phyloP scores from a whole-genome alignment of 2,797 vertebrate genomes.

The Cichlasoma orientale region DNA sequence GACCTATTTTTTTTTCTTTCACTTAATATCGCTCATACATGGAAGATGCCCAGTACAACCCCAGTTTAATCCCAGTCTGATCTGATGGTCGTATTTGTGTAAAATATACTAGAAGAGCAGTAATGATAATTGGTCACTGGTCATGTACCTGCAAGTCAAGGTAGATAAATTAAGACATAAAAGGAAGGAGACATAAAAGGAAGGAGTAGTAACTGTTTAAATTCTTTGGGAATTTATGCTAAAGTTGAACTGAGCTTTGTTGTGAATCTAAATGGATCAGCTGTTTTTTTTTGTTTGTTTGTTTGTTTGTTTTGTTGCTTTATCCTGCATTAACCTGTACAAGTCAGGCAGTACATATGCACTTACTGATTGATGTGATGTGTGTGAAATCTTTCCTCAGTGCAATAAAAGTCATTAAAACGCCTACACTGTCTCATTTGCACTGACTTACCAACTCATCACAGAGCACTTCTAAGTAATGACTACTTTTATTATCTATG shows the following conservation, averaged over 20 bases:
- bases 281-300: too few species aligned
- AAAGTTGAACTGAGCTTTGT: background rate
- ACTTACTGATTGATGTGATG: background rate
- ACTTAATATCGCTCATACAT: background rate
- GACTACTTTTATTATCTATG: background rate
- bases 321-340: background rate
- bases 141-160: background rate
- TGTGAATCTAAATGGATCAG: background rate
- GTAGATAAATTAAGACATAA: background rate
- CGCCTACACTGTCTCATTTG: background rate
- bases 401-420: background rate
- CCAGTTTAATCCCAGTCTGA: background rate
- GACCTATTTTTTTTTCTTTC: constrained; percentile 49
- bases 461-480: background rate
- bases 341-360: background rate
- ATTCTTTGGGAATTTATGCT: background rate
- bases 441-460: background rate
- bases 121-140: background rate
- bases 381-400: background rate
- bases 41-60: background rate
- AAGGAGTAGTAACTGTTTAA: background rate
- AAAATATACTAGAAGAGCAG: background rate
- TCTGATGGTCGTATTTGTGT: background rate
- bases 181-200: background rate
- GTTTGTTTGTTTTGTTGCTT: too few species aligned